A percentile compares a stretch with the other conserved stretches of the same genome.
Evolutionary conservation across 2,113 vertebrate genomes (phyloP).

Genomic region (Rhinoderma darwinii): DNA sequence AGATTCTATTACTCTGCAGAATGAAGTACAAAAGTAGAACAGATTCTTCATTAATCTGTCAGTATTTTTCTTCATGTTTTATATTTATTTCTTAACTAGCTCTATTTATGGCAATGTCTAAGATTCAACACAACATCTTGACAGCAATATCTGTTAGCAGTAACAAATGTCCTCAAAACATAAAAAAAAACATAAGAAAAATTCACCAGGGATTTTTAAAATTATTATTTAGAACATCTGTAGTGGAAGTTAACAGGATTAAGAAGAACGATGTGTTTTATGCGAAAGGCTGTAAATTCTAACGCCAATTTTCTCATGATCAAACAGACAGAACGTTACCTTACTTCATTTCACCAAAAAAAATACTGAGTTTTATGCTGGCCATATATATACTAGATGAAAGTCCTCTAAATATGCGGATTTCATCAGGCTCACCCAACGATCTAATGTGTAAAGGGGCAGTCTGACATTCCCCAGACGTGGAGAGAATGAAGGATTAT

Average conservation of each 20-base stretch:
- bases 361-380: not conserved
- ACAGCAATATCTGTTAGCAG: conserved; percentile 16
- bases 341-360: not conserved
- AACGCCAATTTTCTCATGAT: not conserved
- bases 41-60: not conserved
- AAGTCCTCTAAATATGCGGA: too few relatives aligned
- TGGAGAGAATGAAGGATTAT: too few relatives aligned
- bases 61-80: not conserved
- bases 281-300: not conserved
- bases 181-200: not conserved
- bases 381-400: too few relatives aligned
- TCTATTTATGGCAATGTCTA: not conserved
- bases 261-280: not conserved
- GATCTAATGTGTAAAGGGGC: too few relatives aligned
- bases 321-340: not conserved
- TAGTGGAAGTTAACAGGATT: not conserved
- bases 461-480: too few relatives aligned
- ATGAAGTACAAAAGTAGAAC: not conserved
- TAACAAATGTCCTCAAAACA: not conserved
- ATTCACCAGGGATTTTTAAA: not conserved
- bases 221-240: conserved; percentile 17
- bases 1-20: not conserved
- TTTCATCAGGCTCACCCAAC: too few relatives aligned
- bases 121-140: conserved; percentile 13
- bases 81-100: not conserved